These are phyloP conservation scores for Petrophora chlorosata DNA, from an alignment of 2,888 invertebrate genomes.

Conservation along the genomic window DNA sequence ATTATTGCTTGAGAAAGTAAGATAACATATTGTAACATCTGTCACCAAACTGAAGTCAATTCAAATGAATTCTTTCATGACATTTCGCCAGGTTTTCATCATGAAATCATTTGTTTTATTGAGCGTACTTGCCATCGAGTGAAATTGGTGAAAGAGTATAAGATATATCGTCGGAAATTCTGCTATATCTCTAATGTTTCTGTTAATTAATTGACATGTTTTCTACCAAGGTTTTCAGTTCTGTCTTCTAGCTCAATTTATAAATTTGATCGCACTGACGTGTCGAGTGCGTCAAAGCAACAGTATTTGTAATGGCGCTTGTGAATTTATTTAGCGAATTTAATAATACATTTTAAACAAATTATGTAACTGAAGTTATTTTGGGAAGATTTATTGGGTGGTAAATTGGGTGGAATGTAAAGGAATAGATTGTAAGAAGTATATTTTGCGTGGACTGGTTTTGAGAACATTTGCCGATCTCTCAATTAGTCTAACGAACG, in stretches of 20 bases:
- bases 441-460: not conserved
- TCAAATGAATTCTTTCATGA: too few relatives aligned
- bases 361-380: conserved; percentile 20
- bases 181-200: conserved; percentile 6
- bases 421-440: not conserved
- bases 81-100: too few relatives aligned
- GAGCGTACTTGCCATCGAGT: too few relatives aligned
- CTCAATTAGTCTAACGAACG: too few relatives aligned
- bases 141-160: too few relatives aligned
- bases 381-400: conserved; percentile 16
- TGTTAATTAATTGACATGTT: conserved; percentile 22
- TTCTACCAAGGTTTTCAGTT: not conserved
- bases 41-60: too few relatives aligned
- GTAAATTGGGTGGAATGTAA: conserved; percentile 2
- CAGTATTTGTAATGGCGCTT: conserved; percentile 25
- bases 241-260: conserved; percentile 29
- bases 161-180: not conserved
- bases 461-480: too few relatives aligned
- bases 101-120: too few relatives aligned
- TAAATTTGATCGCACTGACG: conserved; percentile 27
- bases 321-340: conserved; percentile 27
- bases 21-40: too few relatives aligned
- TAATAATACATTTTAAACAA: conserved; percentile 24
- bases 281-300: conserved; percentile 28
- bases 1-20: too few relatives aligned